A percentile compares a stretch with the other conserved stretches of the same genome.
phyloP scores from a whole-genome alignment of 1,140 invertebrate species.

The Mylabris phalerata region DNA sequence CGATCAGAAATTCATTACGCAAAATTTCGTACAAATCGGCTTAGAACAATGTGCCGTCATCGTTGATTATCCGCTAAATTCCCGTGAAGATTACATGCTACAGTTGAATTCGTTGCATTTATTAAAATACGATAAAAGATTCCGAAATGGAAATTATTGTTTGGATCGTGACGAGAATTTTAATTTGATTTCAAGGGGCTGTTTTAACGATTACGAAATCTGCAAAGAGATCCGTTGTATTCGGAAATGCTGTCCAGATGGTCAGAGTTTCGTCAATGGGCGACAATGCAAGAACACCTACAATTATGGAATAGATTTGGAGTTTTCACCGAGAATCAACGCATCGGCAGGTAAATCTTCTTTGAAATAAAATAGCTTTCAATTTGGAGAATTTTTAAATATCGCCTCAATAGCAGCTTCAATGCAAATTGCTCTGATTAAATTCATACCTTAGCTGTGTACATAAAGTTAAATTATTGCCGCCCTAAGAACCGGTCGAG shows the following conservation, averaged over 20 bases:
- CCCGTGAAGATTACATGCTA: background rate
- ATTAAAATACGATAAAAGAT: background rate
- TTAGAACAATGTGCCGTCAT: conserved; percentile 23
- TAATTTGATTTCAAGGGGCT: conserved; percentile 18
- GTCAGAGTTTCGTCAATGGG: conserved; percentile 26
- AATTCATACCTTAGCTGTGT: too few species aligned
- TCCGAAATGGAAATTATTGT: background rate
- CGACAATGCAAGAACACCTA: conserved; percentile 21
- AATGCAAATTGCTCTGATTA: too few species aligned
- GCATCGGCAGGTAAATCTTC: conserved; percentile 20
- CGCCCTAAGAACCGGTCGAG: too few species aligned
- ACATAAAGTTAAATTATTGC: too few species aligned
- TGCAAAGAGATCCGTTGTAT: conserved; percentile 24
- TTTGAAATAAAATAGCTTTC: background rate
- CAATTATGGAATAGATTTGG: conserved; percentile 20
- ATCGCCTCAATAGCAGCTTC: too few species aligned
- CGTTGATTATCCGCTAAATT: conserved; percentile 10
- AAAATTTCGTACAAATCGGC: conserved; percentile 24
- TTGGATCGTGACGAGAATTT: conserved; percentile 4
- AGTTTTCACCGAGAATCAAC: conserved; percentile 17
- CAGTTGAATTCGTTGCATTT: conserved; percentile 7
- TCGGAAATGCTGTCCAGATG: conserved; percentile 33
- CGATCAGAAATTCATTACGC: conserved; percentile 10
- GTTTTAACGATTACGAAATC: conserved; percentile 17
- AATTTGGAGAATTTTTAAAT: too few species aligned